Evolutionary conservation across 2,113 vertebrate species (phyloP), one percentile per base, ranked within the genome.

Genomic region (Pelusios castaneus): DNA sequence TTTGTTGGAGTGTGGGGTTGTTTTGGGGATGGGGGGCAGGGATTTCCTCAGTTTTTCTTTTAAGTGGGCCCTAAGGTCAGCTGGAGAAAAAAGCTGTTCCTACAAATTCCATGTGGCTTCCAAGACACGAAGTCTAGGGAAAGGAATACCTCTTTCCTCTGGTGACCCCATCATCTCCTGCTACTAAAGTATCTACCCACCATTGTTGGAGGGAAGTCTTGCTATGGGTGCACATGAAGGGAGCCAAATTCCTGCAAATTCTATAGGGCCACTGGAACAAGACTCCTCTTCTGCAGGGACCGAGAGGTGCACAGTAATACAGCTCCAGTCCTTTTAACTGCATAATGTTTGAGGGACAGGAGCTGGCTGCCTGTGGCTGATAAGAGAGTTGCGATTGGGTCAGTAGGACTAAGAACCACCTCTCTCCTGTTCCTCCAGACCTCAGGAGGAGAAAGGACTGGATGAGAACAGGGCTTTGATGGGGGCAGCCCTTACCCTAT

Each of bases 371-470:
- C 12, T 49, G 80, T 88, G 56, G 38, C 4, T 92, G 79, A 58
- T 10, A 51, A 43, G 34, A 87, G 11, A 12, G 41, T 13, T 76
- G 29, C 31, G 91, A 19, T 22, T 19, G n/a, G 84, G 38, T 9
- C 43, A 70, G 41, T 34, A 52, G 67, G 29, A 56, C 38, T 81
- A 88, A 25, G 79, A 49, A 31, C 82, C 3, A 13, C 29, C 54
- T 56, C 24, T 2, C 13, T 75, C 84, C 34, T 55, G 10, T 10
- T 19, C 86, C 63, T 49, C 76, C 78, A 16, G 27, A n/a, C 2
- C 45, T 79, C 38, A 13, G 1, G 8, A 0, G 8, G 0, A 58
- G 1, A 11, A 19, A 51, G 41, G 73, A 54, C 1, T 76, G n/a
- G 31, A 41, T 83, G 80, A 79, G 24, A 92, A 25, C 47, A 89